Evolutionary conservation across 53 echinoderm and acorn worm species (phyloP).

Genomic region (Hippasteria phrygiana): DNA sequence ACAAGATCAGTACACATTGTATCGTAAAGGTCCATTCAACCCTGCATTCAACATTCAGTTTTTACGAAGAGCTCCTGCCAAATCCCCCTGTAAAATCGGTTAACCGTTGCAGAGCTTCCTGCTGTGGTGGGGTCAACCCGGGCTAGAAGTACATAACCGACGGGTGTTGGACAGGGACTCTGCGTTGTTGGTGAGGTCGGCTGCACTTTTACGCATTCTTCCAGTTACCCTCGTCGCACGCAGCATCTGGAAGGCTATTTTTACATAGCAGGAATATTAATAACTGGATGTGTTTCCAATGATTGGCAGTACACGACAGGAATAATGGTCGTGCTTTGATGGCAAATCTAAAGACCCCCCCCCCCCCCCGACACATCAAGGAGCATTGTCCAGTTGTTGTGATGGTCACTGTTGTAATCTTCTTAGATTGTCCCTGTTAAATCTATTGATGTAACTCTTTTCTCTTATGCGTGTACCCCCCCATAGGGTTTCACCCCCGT

Average conservation of each 20-base stretch:
- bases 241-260: background rate
- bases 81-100: background rate
- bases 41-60: background rate
- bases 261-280: constrained; percentile 6
- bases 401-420: too few species aligned
- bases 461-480: too few species aligned
- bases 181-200: background rate
- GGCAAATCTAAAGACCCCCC: too few species aligned
- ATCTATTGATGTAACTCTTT: too few species aligned
- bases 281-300: background rate
- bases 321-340: background rate
- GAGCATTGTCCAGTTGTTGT: too few species aligned
- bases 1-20: background rate
- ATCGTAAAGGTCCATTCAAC: background rate
- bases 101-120: background rate
- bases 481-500: too few species aligned
- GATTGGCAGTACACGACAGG: background rate
- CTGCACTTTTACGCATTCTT: background rate
- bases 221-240: background rate
- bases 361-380: too few species aligned
- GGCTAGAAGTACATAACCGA: background rate
- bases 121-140: constrained; percentile 1
- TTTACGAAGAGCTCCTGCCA: background rate
- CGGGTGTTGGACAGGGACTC: background rate
- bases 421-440: too few species aligned